These are phyloP conservation scores for Pseudochromis fuscus DNA, from an alignment of 2,797 vertebrate species.

Conservation along the genomic window DNA sequence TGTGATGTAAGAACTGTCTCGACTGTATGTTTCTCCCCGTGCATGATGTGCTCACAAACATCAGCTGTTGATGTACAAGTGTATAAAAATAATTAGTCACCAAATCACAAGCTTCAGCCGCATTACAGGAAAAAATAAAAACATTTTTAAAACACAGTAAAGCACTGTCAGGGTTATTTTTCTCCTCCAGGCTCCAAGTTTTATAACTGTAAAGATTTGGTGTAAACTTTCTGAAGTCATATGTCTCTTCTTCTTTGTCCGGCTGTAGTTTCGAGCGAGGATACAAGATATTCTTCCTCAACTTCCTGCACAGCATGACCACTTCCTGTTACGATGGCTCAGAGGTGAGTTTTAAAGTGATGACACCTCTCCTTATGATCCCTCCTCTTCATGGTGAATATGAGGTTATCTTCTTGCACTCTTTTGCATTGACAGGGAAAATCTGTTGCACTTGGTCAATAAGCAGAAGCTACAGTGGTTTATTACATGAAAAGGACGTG, in stretches of 20 bases:
- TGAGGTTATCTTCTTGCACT: not conserved
- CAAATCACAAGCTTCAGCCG: too few relatives aligned
- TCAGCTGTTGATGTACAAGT: too few relatives aligned
- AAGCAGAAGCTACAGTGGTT: conserved; percentile 39
- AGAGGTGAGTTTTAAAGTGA: conserved; percentile 92
- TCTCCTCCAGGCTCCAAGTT: not conserved
- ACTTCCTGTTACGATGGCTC: conserved; percentile 95
- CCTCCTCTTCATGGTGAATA: not conserved
- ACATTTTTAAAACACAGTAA: not conserved
- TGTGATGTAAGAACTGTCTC: too few relatives aligned
- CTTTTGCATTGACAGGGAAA: not conserved
- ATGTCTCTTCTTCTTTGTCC: conserved; percentile 3
- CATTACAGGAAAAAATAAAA: too few relatives aligned
- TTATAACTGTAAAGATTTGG: not conserved
- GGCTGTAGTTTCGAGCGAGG: conserved; percentile 89
- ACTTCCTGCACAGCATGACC: conserved; percentile 90
- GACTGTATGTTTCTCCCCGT: too few relatives aligned
- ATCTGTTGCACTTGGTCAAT: not conserved
- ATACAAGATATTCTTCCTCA: conserved; percentile 89
- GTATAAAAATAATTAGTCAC: too few relatives aligned
- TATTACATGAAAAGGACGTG: conserved; percentile 17
- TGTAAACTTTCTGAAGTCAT: not conserved
- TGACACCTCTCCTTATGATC: not conserved
- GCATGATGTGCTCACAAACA: too few relatives aligned
- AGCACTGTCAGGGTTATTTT: not conserved